These are phyloP conservation scores for Lypha dubia DNA, from an alignment of 2,888 invertebrate species.

Conservation along the genomic window DNA sequence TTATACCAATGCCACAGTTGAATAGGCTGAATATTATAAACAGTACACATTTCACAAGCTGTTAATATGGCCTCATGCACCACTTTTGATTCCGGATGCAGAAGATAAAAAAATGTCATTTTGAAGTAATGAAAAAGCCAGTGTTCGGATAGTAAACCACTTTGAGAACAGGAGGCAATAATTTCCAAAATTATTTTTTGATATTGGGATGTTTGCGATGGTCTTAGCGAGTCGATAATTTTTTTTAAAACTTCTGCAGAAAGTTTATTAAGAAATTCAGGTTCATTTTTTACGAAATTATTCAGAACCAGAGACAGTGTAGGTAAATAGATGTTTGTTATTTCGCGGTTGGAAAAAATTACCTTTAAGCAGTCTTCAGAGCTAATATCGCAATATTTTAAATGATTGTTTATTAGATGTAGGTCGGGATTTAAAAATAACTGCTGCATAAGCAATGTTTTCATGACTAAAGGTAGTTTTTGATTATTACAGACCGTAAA, in stretches of 20 bases:
- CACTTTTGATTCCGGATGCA: conserved; percentile 79
- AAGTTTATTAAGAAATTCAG: conserved; percentile 74
- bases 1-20: conserved; percentile 83
- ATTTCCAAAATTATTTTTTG: conserved; percentile 76
- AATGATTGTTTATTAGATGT: conserved; percentile 72
- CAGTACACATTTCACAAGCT: conserved; percentile 80
- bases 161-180: conserved; percentile 72
- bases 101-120: conserved; percentile 80
- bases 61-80: conserved; percentile 80
- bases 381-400: conserved; percentile 71
- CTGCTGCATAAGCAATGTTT: conserved; percentile 50
- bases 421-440: conserved; percentile 50
- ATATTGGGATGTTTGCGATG: conserved; percentile 42
- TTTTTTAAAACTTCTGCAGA: conserved; percentile 72
- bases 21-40: conserved; percentile 78
- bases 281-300: conserved; percentile 66
- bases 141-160: conserved; percentile 76
- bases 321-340: conserved; percentile 49
- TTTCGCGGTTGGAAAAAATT: conserved; percentile 30
- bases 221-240: conserved; percentile 67
- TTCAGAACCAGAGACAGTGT: conserved; percentile 72
- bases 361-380: conserved; percentile 62
- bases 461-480: conserved; percentile 44
- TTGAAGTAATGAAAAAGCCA: conserved; percentile 82
- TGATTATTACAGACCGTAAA: not conserved